phyloP scores from a whole-genome alignment of 2,113 vertebrate genomes.

The Tringa solitaria region DNA sequence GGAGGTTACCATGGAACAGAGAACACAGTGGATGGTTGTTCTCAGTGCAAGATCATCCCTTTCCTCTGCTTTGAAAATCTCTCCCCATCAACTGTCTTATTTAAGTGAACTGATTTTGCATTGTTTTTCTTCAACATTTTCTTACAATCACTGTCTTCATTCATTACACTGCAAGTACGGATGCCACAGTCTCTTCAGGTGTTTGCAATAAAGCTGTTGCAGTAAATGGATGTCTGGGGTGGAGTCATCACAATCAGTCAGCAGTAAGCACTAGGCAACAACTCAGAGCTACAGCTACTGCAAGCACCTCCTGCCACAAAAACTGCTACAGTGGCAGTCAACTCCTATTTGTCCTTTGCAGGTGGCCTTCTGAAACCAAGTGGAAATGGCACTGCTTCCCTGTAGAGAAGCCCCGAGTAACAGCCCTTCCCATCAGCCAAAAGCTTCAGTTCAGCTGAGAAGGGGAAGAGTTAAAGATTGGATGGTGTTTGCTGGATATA shows the following conservation, averaged over 20 bases:
- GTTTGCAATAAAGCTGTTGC: not conserved
- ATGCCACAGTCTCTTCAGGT: not conserved
- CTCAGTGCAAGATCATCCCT: not conserved
- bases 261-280: not conserved
- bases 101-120: not conserved
- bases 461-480: not conserved
- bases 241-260: not conserved
- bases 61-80: not conserved
- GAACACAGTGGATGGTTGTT: not conserved
- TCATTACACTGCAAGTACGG: not conserved
- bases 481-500: not conserved
- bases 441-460: not conserved
- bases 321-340: not conserved
- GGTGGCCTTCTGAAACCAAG: not conserved
- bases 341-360: not conserved
- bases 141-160: not conserved
- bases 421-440: not conserved
- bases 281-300: not conserved
- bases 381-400: not conserved
- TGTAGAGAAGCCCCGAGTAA: not conserved
- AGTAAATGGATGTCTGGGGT: not conserved
- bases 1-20: not conserved
- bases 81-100: not conserved
- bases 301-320: not conserved
- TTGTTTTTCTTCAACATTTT: not conserved